phyloP scores from a whole-genome alignment of 2,113 vertebrate species.

The Tetraodon nigroviridis region DNA sequence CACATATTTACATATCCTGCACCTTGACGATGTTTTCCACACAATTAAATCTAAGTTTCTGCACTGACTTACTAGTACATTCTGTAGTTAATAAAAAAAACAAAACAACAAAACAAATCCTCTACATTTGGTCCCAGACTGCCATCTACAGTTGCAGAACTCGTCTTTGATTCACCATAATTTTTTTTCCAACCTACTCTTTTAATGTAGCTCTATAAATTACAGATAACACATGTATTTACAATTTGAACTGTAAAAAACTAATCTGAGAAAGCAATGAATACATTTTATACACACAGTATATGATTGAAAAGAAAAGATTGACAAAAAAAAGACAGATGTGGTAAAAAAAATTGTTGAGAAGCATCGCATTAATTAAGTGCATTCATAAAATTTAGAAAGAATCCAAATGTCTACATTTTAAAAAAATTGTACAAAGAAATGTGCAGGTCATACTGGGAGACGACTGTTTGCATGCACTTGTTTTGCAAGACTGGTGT shows the following conservation, averaged over 20 bases:
- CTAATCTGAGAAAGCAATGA: constrained; percentile 26
- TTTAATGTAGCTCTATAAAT: constrained; percentile 60
- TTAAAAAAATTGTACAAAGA: background rate
- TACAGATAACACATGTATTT: constrained; percentile 70
- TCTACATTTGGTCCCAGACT: constrained; percentile 43
- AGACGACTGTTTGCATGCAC: constrained; percentile 4
- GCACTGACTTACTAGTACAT: constrained; percentile 49
- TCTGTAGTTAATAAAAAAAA: constrained; percentile 24
- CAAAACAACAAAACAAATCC: constrained; percentile 28
- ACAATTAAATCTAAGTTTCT: constrained; percentile 52
- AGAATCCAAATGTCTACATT: constrained; percentile 22
- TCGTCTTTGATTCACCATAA: constrained; percentile 25
- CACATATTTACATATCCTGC: constrained; percentile 71
- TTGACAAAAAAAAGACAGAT: constrained; percentile 3
- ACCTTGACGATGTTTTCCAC: constrained; percentile 45
- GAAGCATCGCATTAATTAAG: constrained; percentile 14
- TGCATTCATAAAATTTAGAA: constrained; percentile 68
- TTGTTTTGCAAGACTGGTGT: constrained; percentile 10
- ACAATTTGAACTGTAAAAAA: constrained; percentile 53
- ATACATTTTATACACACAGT: constrained; percentile 28
- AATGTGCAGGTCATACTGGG: background rate
- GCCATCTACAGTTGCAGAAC: constrained; percentile 22
- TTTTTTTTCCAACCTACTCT: constrained; percentile 28
- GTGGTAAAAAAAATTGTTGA: constrained; percentile 35
- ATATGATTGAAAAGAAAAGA: constrained; percentile 27